Conservation (phyloP, 64 coral and sea anemone species). For the Porites australiensis region DNA sequence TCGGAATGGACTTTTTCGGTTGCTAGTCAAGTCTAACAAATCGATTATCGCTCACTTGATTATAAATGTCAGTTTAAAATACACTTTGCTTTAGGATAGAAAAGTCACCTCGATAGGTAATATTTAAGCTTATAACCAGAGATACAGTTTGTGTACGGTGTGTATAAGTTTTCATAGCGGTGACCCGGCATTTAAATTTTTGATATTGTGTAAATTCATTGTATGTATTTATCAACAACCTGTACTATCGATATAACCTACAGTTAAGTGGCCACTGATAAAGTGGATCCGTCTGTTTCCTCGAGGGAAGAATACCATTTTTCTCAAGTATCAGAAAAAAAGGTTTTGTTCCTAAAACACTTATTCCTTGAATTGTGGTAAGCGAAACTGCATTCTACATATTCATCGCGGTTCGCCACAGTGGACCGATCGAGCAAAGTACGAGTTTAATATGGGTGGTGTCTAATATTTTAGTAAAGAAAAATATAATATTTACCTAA, state of each 20-base stretch:
- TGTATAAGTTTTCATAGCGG: neutral
- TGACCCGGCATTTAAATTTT: neutral
- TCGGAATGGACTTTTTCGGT: neutral
- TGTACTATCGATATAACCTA: constrained; percentile 15
- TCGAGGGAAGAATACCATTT: too few relatives aligned
- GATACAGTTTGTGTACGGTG: neutral
- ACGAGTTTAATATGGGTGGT: too few relatives aligned
- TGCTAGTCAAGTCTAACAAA: neutral
- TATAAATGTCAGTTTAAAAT: neutral
- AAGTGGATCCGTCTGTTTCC: neutral
- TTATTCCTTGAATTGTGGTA: too few relatives aligned
- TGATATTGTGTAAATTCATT: neutral
- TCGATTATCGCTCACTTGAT: neutral
- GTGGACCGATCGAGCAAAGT: too few relatives aligned
- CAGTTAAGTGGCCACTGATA: neutral
- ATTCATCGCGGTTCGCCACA: too few relatives aligned
- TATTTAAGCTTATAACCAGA: neutral
- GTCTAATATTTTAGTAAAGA: too few relatives aligned
- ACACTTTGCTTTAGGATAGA: neutral
- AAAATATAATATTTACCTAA: too few relatives aligned
- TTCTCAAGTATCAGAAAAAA: neutral
- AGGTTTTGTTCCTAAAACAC: too few relatives aligned
- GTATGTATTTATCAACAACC: neutral
- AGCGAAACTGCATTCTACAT: too few relatives aligned
- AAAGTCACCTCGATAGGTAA: neutral